phyloP scores from a whole-genome alignment of 2,797 vertebrate genomes.

The Urocyon cinereoargenteus region DNA sequence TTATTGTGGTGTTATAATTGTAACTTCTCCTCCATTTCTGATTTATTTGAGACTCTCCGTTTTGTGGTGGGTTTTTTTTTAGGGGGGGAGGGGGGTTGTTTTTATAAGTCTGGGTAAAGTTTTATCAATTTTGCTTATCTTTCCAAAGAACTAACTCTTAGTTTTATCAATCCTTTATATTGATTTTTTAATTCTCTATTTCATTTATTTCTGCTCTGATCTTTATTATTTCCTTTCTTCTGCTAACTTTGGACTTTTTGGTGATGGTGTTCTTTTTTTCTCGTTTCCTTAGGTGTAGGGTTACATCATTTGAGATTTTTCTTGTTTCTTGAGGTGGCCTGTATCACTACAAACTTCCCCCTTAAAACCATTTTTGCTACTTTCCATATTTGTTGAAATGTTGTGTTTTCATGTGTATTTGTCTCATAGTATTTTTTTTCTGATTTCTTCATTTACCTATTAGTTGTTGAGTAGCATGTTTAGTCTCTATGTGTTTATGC shows the following conservation, averaged over 20 bases:
- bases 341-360: background rate
- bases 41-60: background rate
- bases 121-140: background rate
- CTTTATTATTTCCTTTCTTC: background rate
- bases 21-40: background rate
- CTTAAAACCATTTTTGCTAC: background rate
- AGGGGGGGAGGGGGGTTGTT: background rate
- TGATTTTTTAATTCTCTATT: background rate
- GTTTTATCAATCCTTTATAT: background rate
- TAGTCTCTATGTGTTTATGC: background rate
- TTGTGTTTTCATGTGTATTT: background rate
- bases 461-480: background rate
- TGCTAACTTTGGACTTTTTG: background rate
- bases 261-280: accelerated
- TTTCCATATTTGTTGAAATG: background rate
- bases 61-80: background rate
- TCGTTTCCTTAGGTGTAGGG: background rate
- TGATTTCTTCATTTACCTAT: background rate
- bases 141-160: background rate
- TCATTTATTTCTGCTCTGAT: background rate
- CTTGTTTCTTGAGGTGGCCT: background rate
- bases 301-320: background rate
- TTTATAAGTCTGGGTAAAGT: background rate
- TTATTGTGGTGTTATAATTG: background rate
- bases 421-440: background rate